These are phyloP conservation scores for Sphaerophoria taeniata DNA, from an alignment of 2,888 invertebrate genomes.

Conservation along the genomic window DNA sequence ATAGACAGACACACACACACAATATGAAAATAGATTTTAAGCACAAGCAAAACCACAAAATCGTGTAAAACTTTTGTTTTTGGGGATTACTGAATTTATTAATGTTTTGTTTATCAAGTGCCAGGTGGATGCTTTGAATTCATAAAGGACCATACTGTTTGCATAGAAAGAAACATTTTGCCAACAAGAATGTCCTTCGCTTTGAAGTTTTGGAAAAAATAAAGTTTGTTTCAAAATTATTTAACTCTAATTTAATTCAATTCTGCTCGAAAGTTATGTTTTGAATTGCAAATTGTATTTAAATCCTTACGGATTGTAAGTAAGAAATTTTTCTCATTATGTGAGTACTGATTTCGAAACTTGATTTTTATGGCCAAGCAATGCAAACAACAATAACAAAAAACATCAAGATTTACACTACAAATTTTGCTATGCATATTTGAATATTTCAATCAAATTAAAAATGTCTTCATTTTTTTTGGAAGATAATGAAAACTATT, in stretches of 20 bases:
- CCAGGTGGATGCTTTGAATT: not conserved
- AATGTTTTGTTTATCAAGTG: conserved; percentile 14
- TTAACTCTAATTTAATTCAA: conserved; percentile 29
- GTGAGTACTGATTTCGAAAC: no score
- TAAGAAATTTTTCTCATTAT: no score
- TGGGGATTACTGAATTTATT: conserved; percentile 19
- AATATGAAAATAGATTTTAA: no score
- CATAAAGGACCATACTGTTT: not conserved
- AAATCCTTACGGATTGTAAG: no score
- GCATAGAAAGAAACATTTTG: not conserved
- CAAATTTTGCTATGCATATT: no score
- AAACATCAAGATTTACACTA: no score
- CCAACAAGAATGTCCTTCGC: not conserved
- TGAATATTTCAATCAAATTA: no score
- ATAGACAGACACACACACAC: not conserved
- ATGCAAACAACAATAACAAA: no score
- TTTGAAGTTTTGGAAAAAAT: no score
- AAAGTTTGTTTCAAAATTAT: not conserved
- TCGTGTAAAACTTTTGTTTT: conserved; percentile 30
- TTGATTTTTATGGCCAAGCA: no score
- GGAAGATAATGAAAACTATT: no score
- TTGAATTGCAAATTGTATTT: not conserved
- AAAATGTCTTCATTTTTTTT: no score
- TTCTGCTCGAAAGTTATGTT: not conserved
- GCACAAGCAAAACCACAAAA: conserved; percentile 18